These are phyloP conservation scores for Arvicanthis niloticus DNA, from an alignment of 2,113 vertebrate species.

Conservation along the genomic window DNA sequence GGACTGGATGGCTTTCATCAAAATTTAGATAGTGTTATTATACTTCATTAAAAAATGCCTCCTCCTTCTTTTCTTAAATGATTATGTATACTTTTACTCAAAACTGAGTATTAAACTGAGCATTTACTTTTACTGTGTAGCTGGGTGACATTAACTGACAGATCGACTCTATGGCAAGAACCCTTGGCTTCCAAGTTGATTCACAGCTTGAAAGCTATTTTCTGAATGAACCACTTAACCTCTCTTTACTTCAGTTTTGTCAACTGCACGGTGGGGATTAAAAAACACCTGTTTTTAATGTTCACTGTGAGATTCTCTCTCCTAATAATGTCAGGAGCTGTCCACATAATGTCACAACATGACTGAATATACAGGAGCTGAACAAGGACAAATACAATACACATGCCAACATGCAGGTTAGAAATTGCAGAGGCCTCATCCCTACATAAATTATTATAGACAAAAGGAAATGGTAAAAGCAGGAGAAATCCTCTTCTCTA, in stretches of 20 bases:
- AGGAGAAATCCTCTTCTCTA: not conserved
- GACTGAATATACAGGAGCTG: not conserved
- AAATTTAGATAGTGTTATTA: not conserved
- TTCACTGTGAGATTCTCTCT: not conserved
- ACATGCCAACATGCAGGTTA: not conserved
- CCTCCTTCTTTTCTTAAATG: not conserved
- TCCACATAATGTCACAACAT: not conserved
- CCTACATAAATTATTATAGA: not conserved
- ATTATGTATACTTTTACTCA: not conserved
- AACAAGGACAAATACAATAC: not conserved
- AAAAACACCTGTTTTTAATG: not conserved
- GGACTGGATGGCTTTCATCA: not conserved
- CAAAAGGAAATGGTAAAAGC: not conserved
- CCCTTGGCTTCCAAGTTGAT: not conserved
- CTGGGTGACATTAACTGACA: not conserved
- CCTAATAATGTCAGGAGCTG: not conserved
- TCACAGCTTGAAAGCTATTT: not conserved
- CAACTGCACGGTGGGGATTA: not conserved
- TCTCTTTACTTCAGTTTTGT: not conserved
- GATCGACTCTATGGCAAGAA: not conserved
- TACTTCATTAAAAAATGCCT: not conserved
- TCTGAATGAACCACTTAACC: not conserved
- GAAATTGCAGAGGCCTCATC: not conserved
- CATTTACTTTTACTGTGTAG: not conserved
- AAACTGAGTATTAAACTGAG: not conserved